phyloP scores from a whole-genome alignment of 1,140 invertebrate species.

The Drosophila nasuta region DNA sequence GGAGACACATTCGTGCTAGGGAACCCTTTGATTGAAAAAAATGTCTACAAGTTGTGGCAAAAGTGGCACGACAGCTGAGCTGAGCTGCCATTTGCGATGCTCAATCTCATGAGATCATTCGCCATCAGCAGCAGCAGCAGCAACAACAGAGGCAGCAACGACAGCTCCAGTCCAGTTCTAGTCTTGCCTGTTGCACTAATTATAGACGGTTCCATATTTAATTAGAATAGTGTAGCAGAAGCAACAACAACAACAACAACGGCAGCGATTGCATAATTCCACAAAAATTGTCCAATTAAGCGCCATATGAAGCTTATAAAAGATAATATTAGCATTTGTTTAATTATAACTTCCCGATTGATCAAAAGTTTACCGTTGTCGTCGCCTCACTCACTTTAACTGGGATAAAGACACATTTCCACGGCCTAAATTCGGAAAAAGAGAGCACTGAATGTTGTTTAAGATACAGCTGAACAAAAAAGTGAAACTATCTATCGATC shows the following conservation, averaged over 20 bases:
- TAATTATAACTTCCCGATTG: slow-evolving; percentile 31
- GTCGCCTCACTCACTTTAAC: not conserved
- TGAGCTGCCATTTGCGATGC: slow-evolving; percentile 23
- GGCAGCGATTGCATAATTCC: slow-evolving; percentile 15
- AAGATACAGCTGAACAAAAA: not conserved
- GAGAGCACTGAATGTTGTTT: not conserved
- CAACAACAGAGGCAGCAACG: not conserved
- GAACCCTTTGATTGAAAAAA: slow-evolving; percentile 45
- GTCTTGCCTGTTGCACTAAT: slow-evolving; percentile 23
- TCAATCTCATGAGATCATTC: slow-evolving; percentile 41
- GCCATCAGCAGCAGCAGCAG: slow-evolving; percentile 2
- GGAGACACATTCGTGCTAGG: slow-evolving; percentile 43
- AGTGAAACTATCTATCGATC: not conserved
- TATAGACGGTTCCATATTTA: slow-evolving; percentile 35
- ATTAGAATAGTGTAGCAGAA: slow-evolving; percentile 19
- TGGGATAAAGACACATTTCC: slow-evolving; percentile 3
- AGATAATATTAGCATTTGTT: slow-evolving; percentile 31
- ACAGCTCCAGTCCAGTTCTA: not conserved
- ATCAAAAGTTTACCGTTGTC: slow-evolving; percentile 24
- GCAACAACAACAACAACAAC: not conserved
- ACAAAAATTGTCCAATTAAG: slow-evolving; percentile 28
- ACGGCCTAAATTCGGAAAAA: slow-evolving; percentile 1
- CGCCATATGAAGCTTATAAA: slow-evolving; percentile 19
- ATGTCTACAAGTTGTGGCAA: slow-evolving; percentile 21
- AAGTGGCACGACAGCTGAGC: slow-evolving; percentile 28